phyloP scores from a whole-genome alignment of 2,113 vertebrate species.

The Oceanites oceanicus region DNA sequence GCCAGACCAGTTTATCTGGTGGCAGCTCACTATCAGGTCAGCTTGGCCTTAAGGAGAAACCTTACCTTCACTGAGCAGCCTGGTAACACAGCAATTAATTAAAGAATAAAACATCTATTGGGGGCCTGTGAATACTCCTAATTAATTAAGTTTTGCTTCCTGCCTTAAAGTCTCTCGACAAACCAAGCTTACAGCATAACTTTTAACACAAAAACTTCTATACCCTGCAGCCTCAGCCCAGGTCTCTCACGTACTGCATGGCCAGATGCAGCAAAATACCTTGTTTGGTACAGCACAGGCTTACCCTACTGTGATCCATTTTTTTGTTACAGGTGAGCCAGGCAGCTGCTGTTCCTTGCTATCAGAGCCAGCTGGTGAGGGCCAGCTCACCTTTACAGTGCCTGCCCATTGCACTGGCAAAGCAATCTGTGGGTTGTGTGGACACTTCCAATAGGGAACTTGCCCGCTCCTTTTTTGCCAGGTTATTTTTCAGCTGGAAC shows the following conservation, averaged over 20 bases:
- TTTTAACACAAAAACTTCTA: not conserved
- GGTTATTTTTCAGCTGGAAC: not conserved
- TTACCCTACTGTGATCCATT: not conserved
- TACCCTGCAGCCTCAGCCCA: not conserved
- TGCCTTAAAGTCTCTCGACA: not conserved
- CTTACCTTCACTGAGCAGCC: not conserved
- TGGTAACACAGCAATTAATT: not conserved
- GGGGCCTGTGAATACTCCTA: not conserved
- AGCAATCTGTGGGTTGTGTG: not conserved
- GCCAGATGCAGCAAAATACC: not conserved
- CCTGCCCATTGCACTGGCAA: not conserved
- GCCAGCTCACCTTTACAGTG: not conserved
- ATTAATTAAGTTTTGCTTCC: not conserved
- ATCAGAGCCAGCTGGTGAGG: not conserved
- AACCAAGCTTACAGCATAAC: not conserved
- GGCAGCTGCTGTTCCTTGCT: not conserved
- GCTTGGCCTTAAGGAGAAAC: not conserved
- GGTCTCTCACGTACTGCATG: not conserved
- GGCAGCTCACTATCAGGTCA: not conserved
- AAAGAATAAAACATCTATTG: not conserved
- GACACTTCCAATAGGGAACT: not conserved
- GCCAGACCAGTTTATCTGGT: not conserved
- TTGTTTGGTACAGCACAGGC: not conserved
- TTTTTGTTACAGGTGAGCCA: not conserved
- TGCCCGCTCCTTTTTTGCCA: not conserved